These are phyloP conservation scores for Cataglyphis altisquamis DNA, from an alignment of 2,888 invertebrate species.

Conservation along the genomic window DNA sequence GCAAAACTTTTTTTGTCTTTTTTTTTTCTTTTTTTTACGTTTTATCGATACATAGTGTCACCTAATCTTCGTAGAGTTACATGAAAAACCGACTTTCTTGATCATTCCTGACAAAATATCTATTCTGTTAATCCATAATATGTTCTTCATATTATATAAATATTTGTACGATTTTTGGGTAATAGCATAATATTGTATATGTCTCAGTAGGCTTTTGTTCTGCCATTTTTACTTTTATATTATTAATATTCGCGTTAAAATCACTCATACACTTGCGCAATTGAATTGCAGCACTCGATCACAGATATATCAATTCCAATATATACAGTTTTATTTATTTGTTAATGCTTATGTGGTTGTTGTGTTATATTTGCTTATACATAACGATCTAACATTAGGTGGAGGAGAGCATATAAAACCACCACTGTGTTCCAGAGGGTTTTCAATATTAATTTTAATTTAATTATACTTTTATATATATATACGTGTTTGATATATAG, in stretches of 20 bases:
- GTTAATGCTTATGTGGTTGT: slow-evolving; percentile 78
- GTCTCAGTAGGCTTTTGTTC: slow-evolving; percentile 62
- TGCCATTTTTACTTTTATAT: slow-evolving; percentile 63
- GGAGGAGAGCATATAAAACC: slow-evolving; percentile 75
- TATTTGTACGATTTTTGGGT: neutral
- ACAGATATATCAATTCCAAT: slow-evolving; percentile 63
- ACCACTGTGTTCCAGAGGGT: slow-evolving; percentile 68
- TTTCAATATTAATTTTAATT: slow-evolving; percentile 28
- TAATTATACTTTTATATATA: neutral
- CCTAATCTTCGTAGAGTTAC: neutral
- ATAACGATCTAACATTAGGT: slow-evolving; percentile 80
- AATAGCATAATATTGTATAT: slow-evolving; percentile 57
- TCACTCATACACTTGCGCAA: slow-evolving; percentile 63
- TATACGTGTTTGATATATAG: neutral
- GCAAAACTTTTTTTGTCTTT: neutral
- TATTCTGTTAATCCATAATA: neutral
- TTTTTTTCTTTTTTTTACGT: neutral
- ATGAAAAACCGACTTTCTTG: neutral
- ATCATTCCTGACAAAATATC: slow-evolving; percentile 2
- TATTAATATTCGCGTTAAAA: slow-evolving; percentile 59
- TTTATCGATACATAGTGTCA: neutral
- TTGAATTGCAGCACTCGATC: slow-evolving; percentile 68
- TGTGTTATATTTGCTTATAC: slow-evolving; percentile 79
- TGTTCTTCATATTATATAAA: neutral
- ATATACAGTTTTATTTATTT: slow-evolving; percentile 67